Base-by-base conservation (phyloP, 2,797 vertebrate species). In the Mus caroli region DNA sequence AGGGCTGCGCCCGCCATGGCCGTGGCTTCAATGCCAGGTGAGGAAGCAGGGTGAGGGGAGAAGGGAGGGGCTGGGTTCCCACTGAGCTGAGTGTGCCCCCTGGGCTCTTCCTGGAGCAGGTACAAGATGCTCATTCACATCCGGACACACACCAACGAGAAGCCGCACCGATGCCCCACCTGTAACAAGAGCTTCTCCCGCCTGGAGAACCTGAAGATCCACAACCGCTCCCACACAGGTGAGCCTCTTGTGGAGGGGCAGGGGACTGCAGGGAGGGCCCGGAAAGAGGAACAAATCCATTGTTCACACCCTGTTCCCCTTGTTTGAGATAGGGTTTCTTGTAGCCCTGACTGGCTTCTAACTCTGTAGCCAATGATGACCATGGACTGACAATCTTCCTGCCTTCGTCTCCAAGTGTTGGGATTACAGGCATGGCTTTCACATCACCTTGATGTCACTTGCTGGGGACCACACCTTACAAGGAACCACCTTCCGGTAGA, bases 101-200 rank as follows among this genome's bases (percentile, higher is more conserved):
- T 0, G 1, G 50, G 24, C n/a, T 91, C 60, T n/a, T 13, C 50
- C 31, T 19, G 90, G 94, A 89, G 43, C 97, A 99, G 99, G 99
- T 99, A 99, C 99, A 99, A 99, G 99, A 99, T 99, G 99, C 98
- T 99, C 96, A 99, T 99, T 97, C 99, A 99, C 97, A 99, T 99
- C 96, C 99, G 99, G 83, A 99, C 99, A 0, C 99, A 99, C 98
- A 99, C 99, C 92, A 99, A 99, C 0, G 99, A 99, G 99, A 99
- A 99, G 98, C 99, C 99, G 0, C 99, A 99, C 96, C 99, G 99
- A 97, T 99, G 99, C 98, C 99, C 99, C 54, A 99, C 99, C 97
- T 99, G 99, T 98, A 99, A 99, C 98, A 99, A 99, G 98, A 99
- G 99, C 98, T 99, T 99, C 98, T 99, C 99, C 13, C 99, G 99